Evolutionary conservation across 35 echinoderm and acorn worm species (phyloP), one percentile per base, ranked within the genome.

Genomic region (Apostichopus parvimensis): DNA sequence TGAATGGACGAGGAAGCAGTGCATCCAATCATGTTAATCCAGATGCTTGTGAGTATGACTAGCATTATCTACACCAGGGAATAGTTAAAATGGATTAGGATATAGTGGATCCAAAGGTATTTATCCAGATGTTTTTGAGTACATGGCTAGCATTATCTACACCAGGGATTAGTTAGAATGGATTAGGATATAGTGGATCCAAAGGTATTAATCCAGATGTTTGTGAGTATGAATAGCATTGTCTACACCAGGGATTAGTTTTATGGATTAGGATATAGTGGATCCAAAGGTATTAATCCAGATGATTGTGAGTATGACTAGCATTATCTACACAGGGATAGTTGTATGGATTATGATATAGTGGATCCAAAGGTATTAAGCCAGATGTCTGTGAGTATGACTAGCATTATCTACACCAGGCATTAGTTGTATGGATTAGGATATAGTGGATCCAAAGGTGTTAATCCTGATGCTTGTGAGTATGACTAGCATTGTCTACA

Each of bases 251-350:
- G 93, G 15, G 93, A 99, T 80, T 95, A 99, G 59, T 66, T 99
- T 0, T 34, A 34, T 34, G 28, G 28, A 34, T 34, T 34, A 34
- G 28, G 1, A 34, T 34, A 34, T 34, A 34, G 28, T 34, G 0
- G 28, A 34, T 34, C 28, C 28, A 34, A 1, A 1, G 28, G 28
- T 34, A 34, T 53, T n/a, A 25, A 82, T 57, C 22, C 34, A 18
- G 71, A 75, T 22, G 14, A 5, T 18, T 75, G 71, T 75, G 71
- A 75, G 71, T 75, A n/a, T 75, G 34, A 0, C 34, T 45, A 45
- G 97, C 73, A 94, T 99, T 45, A 82, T 99, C 34, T 91, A 92
- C 24, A 95, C 97, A 79, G 95, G 15, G 93, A 99, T 95, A 96
- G 24, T 34, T 34, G 28, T 34, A 34, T 34, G 28, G 28, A 34